These are phyloP conservation scores for Chaenocephalus aceratus DNA, from an alignment of 2,113 vertebrate genomes.

Conservation along the genomic window DNA sequence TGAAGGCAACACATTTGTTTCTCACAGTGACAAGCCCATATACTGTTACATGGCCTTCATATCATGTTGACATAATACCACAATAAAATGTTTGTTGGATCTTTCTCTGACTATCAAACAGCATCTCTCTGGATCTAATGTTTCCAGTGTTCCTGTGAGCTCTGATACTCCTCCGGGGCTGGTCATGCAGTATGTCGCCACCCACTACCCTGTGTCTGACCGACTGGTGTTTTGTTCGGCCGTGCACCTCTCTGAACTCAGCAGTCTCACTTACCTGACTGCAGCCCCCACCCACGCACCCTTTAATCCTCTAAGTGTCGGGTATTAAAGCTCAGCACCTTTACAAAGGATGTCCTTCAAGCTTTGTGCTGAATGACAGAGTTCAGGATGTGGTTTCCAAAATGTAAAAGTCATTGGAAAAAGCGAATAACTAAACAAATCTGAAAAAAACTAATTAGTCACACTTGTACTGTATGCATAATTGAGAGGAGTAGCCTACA, in stretches of 20 bases:
- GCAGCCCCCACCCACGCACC: slow-evolving; percentile 22
- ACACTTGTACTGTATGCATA: not conserved
- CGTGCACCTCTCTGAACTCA: slow-evolving; percentile 56
- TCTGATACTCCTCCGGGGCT: slow-evolving; percentile 47
- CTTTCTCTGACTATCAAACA: slow-evolving; percentile 14
- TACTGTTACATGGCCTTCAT: not conserved
- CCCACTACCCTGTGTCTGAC: slow-evolving; percentile 62
- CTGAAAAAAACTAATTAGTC: slow-evolving; percentile 28
- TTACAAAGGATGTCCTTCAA: slow-evolving; percentile 72
- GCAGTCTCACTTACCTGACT: slow-evolving; percentile 65
- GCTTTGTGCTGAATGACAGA: slow-evolving; percentile 61
- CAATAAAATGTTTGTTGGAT: not conserved
- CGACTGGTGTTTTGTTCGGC: slow-evolving; percentile 60
- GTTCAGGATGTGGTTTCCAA: slow-evolving; percentile 30
- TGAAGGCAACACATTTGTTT: not conserved
- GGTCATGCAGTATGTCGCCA: slow-evolving; percentile 32
- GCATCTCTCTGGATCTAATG: slow-evolving; percentile 33
- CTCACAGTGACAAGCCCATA: not conserved
- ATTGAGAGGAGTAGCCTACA: not conserved
- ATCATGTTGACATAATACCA: not conserved
- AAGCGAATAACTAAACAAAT: slow-evolving; percentile 6
- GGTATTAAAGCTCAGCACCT: slow-evolving; percentile 61
- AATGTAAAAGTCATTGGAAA: slow-evolving; percentile 49
- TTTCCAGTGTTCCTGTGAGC: slow-evolving; percentile 28
- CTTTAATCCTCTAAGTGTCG: slow-evolving; percentile 65